phyloP scores from a whole-genome alignment of 2,113 vertebrate genomes.

The Ceratotherium simum region DNA sequence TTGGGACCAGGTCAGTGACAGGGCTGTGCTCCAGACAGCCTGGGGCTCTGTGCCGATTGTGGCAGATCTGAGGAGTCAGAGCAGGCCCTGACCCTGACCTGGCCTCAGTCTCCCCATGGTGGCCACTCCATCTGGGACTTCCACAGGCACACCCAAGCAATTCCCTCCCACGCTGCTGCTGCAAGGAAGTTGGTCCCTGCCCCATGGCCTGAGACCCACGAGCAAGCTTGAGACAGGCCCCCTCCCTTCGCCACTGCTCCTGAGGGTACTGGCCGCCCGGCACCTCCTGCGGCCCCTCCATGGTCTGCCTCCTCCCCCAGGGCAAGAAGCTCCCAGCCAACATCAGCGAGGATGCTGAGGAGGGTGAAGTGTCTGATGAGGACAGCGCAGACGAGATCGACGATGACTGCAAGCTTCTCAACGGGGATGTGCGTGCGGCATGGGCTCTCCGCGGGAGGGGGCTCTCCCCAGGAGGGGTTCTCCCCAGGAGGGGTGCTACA shows the following conservation, averaged over 20 bases:
- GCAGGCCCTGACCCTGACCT: not conserved
- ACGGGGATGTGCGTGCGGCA: conserved; percentile 93
- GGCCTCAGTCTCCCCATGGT: not conserved
- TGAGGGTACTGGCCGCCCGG: not conserved
- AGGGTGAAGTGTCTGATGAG: conserved; percentile 98
- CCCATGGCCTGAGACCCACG: accelerated
- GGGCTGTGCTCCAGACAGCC: not conserved
- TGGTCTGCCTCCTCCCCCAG: conserved; percentile 80
- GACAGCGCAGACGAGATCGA: conserved; percentile 99
- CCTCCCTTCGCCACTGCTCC: not conserved
- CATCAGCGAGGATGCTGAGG: conserved; percentile 96
- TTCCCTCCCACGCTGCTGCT: not conserved
- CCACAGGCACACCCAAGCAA: accelerated
- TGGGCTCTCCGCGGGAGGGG: not conserved
- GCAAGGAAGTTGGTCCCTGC: not conserved
- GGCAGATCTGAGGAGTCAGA: not conserved
- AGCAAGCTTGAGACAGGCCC: not conserved
- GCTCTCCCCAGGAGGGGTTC: too few species aligned
- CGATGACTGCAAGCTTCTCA: conserved; percentile 97
- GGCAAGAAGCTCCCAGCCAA: conserved; percentile 97
- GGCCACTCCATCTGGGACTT: accelerated
- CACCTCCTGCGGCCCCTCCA: not conserved
- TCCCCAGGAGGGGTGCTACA: accelerated
- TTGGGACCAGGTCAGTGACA: not conserved
- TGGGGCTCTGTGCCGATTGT: not conserved